Base-by-base conservation (phyloP, 2,888 invertebrate species). In the Agelastica alni region DNA sequence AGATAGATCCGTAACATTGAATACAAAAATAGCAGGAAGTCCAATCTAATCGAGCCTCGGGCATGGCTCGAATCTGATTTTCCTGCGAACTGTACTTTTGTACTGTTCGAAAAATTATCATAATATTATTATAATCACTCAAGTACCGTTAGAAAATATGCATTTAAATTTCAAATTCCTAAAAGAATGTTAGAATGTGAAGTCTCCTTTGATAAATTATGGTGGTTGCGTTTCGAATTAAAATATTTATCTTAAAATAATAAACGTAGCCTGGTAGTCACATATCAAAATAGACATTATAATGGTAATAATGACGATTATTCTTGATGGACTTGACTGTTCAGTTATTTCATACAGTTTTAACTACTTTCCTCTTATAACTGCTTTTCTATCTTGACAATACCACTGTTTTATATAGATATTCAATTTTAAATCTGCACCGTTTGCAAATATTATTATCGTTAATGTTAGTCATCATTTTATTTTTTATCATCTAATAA, bases 111-210 rank as follows among this genome's bases (percentile, higher is more conserved):
- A 51, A 56, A 56, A 56, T 56, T 43, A 51, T 51, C 31, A 47
- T 56, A 51, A 51, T 51, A 55, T 55, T 55, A 42, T 55, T 55
- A 51, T 55, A 55, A 55, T 55, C 41, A 30, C 30, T 14, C 18
- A 5, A 32, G 16, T 47, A 31, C 56, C 56, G 56, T 47, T 56
- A 51, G 14, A 17, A 51, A 49, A 51, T 44, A 43, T 34, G 28
- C 56, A 56, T 56, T 56, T 56, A 46, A 56, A 51, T 56, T 51
- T 51, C 43, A 43, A 49, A 56, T 56, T 51, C 26, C 32, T 37
- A 37, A 56, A 56, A 56, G 51, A 56, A 51, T 56, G 51, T 51
- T 17, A 37, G 37, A 53, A 53, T 48, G 53, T 43, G 3, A 26
- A 52, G 52, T 39, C 16, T 31, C n/a, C n/a, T 46, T 46, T 41